phyloP scores from a whole-genome alignment of 2,113 vertebrate species.

The Indicator indicator region DNA sequence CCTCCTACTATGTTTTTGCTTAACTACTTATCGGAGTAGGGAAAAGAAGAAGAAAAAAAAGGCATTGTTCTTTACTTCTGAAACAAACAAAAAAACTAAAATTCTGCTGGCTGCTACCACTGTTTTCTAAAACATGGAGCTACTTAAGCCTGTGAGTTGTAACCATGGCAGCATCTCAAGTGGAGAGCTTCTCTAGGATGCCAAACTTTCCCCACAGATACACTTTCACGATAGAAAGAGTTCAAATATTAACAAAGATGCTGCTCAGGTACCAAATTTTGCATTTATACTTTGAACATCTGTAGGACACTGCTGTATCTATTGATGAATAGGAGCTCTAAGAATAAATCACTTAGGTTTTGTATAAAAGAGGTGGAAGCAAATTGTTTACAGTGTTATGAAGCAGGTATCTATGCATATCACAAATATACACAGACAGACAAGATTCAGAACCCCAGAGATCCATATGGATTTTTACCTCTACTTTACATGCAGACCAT shows the following conservation, averaged over 20 bases:
- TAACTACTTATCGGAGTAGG: background rate
- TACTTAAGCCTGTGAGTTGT: background rate
- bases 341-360: background rate
- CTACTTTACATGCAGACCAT: conserved; percentile 93
- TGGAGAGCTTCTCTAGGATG: background rate
- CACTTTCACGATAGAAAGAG: background rate
- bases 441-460: background rate
- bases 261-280: background rate
- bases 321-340: background rate
- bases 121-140: background rate
- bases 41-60: background rate
- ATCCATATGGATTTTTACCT: conserved; percentile 77
- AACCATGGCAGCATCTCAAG: background rate
- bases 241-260: background rate
- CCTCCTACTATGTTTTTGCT: background rate
- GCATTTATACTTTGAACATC: background rate
- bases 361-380: background rate
- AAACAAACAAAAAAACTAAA: background rate
- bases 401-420: background rate
- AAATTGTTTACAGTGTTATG: background rate
- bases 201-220: background rate
- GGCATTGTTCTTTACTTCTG: background rate
- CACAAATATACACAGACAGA: background rate
- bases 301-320: background rate
- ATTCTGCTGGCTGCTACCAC: background rate